A percentile compares a stretch with the other conserved stretches of the same genome.
Conservation (phyloP, 2,888 invertebrate genomes). For the Coleophora deauratella region DNA sequence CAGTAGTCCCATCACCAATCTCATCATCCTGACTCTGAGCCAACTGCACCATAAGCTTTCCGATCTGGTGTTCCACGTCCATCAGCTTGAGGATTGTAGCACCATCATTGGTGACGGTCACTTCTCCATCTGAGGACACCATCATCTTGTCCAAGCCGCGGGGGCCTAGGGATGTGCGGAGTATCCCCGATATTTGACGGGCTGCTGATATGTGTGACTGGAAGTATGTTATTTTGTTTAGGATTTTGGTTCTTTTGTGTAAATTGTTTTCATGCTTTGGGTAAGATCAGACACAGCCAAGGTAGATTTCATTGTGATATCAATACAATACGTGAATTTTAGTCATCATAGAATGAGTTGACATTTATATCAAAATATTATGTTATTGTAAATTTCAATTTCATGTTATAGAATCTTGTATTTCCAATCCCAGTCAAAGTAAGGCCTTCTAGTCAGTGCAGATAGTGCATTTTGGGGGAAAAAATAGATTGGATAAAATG, state of each 20-base stretch:
- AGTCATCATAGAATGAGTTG: conserved; percentile 7
- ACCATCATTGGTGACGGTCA: conserved; percentile 98
- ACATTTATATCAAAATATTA: too few relatives aligned
- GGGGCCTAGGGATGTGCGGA: conserved; percentile 96
- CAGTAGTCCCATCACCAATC: conserved; percentile 99
- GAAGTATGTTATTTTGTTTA: conserved; percentile 20
- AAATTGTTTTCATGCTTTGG: not conserved
- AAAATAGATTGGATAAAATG: too few relatives aligned
- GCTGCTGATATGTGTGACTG: conserved; percentile 99
- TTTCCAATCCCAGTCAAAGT: too few relatives aligned
- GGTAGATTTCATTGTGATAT: conserved; percentile 13
- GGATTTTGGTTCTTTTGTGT: conserved; percentile 16
- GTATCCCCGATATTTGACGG: conserved; percentile 89
- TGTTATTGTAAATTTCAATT: too few relatives aligned
- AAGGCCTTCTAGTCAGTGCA: too few relatives aligned
- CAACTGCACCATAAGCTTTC: conserved; percentile 97
- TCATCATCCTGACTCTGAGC: conserved; percentile 99
- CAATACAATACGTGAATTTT: conserved; percentile 15
- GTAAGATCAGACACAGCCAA: conserved; percentile 15
- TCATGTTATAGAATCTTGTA: too few relatives aligned
- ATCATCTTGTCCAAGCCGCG: conserved; percentile 98
- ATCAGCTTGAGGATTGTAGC: conserved; percentile 99
- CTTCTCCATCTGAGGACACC: conserved; percentile 97
- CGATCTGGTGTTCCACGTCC: conserved; percentile 99
- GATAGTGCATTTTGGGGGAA: too few relatives aligned